Conservation (phyloP, 2,888 invertebrate species). For the Mimas tiliae region DNA sequence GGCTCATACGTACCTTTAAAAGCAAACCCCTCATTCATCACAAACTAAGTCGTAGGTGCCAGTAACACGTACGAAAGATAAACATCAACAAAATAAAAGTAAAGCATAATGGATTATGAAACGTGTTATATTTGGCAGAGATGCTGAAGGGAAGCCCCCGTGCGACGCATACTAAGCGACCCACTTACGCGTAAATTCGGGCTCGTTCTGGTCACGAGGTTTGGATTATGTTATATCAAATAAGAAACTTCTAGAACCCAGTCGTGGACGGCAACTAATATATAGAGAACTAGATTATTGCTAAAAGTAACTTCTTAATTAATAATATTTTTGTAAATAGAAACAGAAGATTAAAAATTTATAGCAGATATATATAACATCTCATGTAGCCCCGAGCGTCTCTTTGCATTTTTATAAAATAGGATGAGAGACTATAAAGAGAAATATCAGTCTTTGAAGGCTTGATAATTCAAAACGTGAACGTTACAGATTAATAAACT, state of each 20-base stretch:
- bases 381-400: too few species aligned
- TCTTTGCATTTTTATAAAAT: too few species aligned
- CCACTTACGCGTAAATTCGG: neutral
- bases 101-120: conserved; percentile 22
- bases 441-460: too few species aligned
- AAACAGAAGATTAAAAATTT: too few species aligned
- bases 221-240: neutral
- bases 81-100: conserved; percentile 18
- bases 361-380: too few species aligned
- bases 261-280: neutral
- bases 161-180: conserved; percentile 15
- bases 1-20: neutral
- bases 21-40: neutral
- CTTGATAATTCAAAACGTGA: too few species aligned
- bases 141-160: neutral
- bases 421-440: too few species aligned
- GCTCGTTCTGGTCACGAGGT: neutral
- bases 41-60: neutral
- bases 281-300: too few species aligned
- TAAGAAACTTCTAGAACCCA: neutral
- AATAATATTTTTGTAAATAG: too few species aligned
- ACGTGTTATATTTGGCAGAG: conserved; percentile 22
- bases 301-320: too few species aligned
- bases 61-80: conserved; percentile 5
- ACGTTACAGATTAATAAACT: too few species aligned